Evolutionary conservation across 2,797 vertebrate species (phyloP), one percentile per base, ranked within the genome.

Genomic region (Epinephelus awoara): DNA sequence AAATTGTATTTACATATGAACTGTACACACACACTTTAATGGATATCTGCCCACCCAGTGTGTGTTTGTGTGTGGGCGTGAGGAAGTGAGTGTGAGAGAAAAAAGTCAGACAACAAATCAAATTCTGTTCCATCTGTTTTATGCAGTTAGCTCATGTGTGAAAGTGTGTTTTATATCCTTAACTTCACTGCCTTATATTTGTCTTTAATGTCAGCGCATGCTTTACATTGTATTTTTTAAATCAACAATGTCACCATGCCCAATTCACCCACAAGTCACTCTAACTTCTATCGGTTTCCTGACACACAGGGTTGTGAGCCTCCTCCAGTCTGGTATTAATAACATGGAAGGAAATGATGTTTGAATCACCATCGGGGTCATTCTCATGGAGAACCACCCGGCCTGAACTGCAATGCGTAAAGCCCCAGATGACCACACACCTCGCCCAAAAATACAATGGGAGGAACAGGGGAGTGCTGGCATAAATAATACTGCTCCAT

Each of bases 401-500:
- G 66, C 56, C 65, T 74, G 21, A 75, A 44, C 44, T 65, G 50
- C 40, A 46, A 52, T 42, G 58, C 42, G 71, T 49, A 14, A 51
- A 46, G 29, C 68, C 61, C 47, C 21, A 42, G 55, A 69, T 85
- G 75, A 85, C 83, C 72, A 76, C 85, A 89, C 78, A 82, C 74
- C 73, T 88, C 62, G 40, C 1, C 63, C 67, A 73, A 34, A 82
- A 72, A 68, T 65, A 87, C 85, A 90, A 86, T 87, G 29, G 77
- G 69, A 90, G 86, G 82, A 92, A 91, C 80, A 59, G 21, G 29
- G 34, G 73, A 81, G 75, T 44, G 67, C 61, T 87, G 80, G 81
- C 73, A 89, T 86, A 65, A 86, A 88, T 83, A 79, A 85, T 73
- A 76, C 54, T 10, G 70, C 80, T 88, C 66, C 63, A 64, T 89